A percentile compares a stretch with the other conserved stretches of the same genome.
Evolutionary conservation across 2,888 invertebrate genomes (phyloP).

Genomic region (Idaea dimidiata): DNA sequence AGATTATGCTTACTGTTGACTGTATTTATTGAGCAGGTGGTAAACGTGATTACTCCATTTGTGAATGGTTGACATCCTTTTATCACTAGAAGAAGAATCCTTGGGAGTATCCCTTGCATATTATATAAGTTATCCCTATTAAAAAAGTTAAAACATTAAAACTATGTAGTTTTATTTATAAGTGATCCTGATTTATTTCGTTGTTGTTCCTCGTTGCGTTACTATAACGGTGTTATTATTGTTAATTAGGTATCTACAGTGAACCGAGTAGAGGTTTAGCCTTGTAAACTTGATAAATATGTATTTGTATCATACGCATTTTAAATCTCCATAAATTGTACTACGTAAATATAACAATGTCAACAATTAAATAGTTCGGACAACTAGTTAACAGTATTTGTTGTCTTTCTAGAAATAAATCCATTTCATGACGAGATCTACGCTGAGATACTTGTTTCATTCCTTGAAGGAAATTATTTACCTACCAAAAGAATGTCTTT

Average conservation of each 20-base stretch:
- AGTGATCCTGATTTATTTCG: too few species aligned
- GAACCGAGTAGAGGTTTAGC: background rate
- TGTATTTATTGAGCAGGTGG: slow-evolving; percentile 80
- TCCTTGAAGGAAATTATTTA: too few species aligned
- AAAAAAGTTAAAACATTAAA: slow-evolving; percentile 73
- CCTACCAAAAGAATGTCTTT: too few species aligned
- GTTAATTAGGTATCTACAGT: background rate
- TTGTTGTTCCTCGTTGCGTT: too few species aligned
- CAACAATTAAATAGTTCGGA: too few species aligned
- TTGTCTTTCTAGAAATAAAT: too few species aligned
- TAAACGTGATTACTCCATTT: slow-evolving; percentile 75
- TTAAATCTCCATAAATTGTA: background rate
- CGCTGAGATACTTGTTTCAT: too few species aligned
- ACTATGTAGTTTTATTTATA: slow-evolving; percentile 2
- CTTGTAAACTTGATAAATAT: too few species aligned
- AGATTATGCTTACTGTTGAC: slow-evolving; percentile 81
- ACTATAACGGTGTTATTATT: too few species aligned
- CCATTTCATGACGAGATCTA: too few species aligned
- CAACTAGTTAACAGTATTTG: too few species aligned
- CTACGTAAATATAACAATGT: too few species aligned
- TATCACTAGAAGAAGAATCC: slow-evolving; percentile 74
- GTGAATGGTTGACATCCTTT: slow-evolving; percentile 71
- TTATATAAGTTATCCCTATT: slow-evolving; percentile 81
- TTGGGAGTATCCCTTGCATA: slow-evolving; percentile 78
- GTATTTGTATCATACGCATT: slow-evolving; percentile 1